phyloP scores from a whole-genome alignment of 1,140 invertebrate genomes.

The Riptortus pedestris region DNA sequence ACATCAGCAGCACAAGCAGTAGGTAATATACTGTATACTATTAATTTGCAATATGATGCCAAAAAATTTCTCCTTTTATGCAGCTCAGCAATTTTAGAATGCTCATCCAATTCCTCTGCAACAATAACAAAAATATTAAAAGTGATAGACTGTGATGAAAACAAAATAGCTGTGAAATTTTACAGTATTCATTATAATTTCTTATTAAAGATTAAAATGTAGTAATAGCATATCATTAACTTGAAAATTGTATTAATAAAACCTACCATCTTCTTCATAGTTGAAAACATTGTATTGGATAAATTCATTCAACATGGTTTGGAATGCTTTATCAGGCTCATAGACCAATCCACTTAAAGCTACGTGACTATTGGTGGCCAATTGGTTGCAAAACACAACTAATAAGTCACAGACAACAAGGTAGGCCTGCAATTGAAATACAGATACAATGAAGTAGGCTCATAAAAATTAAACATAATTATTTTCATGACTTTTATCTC shows the following conservation, averaged over 20 bases:
- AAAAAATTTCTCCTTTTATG: constrained; percentile 93
- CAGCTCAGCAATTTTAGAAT: constrained; percentile 85
- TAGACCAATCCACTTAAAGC: constrained; percentile 61
- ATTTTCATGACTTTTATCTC: too few species aligned
- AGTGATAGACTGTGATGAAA: not conserved
- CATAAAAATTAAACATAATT: too few species aligned
- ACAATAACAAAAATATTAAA: constrained; percentile 20
- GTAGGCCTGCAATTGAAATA: too few species aligned
- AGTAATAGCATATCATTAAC: too few species aligned
- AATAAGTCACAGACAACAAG: constrained; percentile 88
- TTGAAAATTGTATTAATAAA: too few species aligned
- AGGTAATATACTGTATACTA: constrained; percentile 93
- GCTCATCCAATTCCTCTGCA: constrained; percentile 77
- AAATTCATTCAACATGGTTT: constrained; percentile 77
- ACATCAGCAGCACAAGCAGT: constrained; percentile 86
- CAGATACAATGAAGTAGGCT: too few species aligned
- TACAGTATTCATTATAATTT: not conserved
- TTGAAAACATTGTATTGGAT: constrained; percentile 90
- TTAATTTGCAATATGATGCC: constrained; percentile 92
- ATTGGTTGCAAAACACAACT: constrained; percentile 86
- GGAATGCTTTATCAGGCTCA: constrained; percentile 67
- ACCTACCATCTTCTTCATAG: constrained; percentile 64
- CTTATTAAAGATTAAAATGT: not conserved
- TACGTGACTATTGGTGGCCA: constrained; percentile 48
- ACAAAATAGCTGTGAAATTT: not conserved